Percentiles rank a stretch among this genome's conserved stretches.
These are phyloP conservation scores for Syncerus caffer DNA, from an alignment of 2,797 vertebrate species.

Conservation along the genomic window DNA sequence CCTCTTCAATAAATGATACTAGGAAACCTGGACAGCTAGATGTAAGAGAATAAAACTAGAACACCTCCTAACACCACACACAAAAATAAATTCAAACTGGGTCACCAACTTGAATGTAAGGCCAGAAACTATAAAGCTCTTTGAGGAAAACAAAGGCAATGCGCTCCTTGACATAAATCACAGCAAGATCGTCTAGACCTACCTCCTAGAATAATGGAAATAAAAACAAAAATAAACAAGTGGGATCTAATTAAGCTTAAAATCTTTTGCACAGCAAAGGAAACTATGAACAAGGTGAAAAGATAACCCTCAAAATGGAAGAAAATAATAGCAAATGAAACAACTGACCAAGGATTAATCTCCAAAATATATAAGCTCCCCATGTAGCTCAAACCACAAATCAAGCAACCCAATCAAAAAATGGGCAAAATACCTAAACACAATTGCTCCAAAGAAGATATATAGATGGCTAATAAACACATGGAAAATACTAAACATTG, in stretches of 20 bases:
- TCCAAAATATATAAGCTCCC: neutral
- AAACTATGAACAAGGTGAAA: neutral
- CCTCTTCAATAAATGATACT: neutral
- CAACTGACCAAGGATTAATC: neutral
- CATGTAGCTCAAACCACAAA: neutral
- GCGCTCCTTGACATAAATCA: neutral
- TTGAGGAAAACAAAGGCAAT: neutral
- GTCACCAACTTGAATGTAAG: neutral
- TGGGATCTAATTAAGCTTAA: neutral
- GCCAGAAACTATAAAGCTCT: neutral
- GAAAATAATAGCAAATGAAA: neutral
- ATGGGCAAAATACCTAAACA: neutral
- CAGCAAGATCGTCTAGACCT: neutral
- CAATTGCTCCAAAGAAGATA: neutral
- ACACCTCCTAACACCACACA: neutral
- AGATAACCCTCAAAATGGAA: neutral
- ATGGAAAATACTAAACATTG: neutral
- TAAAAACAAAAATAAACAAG: neutral
- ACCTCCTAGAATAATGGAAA: neutral
- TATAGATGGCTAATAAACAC: neutral
- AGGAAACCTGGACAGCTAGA: neutral
- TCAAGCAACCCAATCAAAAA: neutral
- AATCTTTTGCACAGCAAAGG: neutral
- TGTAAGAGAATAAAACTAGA: neutral
- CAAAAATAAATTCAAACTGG: neutral